These are phyloP conservation scores for Pammene aurita DNA, from an alignment of 2,888 invertebrate species.

Conservation along the genomic window DNA sequence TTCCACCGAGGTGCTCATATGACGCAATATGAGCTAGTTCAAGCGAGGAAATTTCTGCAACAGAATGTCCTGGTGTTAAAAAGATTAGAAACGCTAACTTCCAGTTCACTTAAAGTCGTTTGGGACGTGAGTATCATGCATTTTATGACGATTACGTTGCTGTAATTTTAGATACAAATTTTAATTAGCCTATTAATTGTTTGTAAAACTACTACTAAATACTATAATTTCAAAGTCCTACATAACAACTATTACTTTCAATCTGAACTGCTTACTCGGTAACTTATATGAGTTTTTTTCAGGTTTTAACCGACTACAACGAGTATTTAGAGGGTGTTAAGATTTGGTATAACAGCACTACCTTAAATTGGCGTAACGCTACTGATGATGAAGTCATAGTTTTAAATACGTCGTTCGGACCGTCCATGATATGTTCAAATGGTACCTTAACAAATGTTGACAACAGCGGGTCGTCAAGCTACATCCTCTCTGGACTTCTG, in stretches of 20 bases:
- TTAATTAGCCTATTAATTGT: background rate
- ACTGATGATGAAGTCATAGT: constrained; percentile 64
- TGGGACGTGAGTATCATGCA: constrained; percentile 87
- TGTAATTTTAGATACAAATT: background rate
- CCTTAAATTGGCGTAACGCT: constrained; percentile 74
- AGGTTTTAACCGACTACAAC: constrained; percentile 81
- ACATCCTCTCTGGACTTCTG: constrained; percentile 89
- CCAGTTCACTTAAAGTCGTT: constrained; percentile 89
- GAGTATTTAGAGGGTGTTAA: constrained; percentile 87
- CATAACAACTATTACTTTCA: background rate
- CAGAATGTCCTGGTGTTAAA: constrained; percentile 90
- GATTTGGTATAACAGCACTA: constrained; percentile 82
- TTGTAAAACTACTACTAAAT: background rate
- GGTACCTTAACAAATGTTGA: constrained; percentile 87
- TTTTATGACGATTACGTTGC: background rate
- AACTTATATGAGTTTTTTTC: constrained; percentile 46
- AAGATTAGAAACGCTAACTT: constrained; percentile 86
- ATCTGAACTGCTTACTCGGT: background rate
- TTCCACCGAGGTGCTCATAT: constrained; percentile 77
- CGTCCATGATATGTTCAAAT: constrained; percentile 72
- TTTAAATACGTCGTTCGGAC: constrained; percentile 61
- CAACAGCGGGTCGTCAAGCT: constrained; percentile 87
- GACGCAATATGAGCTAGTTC: constrained; percentile 89
- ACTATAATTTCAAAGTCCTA: background rate
- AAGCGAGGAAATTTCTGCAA: constrained; percentile 90